Conservation (phyloP, 2,888 invertebrate species). For the Harpagoxenus sublaevis region DNA sequence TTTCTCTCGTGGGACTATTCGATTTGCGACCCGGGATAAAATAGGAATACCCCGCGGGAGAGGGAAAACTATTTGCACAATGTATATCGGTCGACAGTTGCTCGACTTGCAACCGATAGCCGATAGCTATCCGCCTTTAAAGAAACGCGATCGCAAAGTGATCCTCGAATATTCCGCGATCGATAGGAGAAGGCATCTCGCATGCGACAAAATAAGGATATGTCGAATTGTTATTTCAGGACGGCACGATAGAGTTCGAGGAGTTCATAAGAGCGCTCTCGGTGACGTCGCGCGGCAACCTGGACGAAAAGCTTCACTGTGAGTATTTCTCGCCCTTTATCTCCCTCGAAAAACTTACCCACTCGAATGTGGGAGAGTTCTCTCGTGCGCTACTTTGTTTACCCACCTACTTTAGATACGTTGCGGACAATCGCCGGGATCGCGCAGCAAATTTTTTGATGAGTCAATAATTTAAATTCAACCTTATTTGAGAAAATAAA, state of each 20-base stretch:
- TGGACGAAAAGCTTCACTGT: constrained; percentile 99
- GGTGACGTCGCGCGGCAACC: constrained; percentile 98
- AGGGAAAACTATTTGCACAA: constrained; percentile 26
- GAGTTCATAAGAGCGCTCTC: constrained; percentile 99
- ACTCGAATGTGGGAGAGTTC: constrained; percentile 3
- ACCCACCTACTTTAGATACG: background rate
- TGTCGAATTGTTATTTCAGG: constrained; percentile 88
- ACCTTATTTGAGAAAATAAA: background rate
- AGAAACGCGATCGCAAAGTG: constrained; percentile 31
- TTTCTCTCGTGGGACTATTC: constrained; percentile 8
- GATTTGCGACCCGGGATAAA: background rate
- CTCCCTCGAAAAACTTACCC: constrained; percentile 8
- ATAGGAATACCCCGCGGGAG: background rate
- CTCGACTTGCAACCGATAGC: background rate
- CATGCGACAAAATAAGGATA: constrained; percentile 40
- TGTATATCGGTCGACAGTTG: background rate
- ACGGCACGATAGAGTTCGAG: constrained; percentile 99
- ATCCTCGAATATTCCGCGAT: constrained; percentile 29
- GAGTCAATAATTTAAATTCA: background rate
- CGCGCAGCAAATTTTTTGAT: constrained; percentile 11
- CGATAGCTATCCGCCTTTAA: constrained; percentile 15
- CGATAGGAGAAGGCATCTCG: constrained; percentile 15
- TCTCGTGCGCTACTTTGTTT: constrained; percentile 12
- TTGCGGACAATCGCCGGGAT: background rate
- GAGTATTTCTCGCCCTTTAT: constrained; percentile 87